Conservation (phyloP, 2,797 vertebrate species). For the Graptemys geographica region DNA sequence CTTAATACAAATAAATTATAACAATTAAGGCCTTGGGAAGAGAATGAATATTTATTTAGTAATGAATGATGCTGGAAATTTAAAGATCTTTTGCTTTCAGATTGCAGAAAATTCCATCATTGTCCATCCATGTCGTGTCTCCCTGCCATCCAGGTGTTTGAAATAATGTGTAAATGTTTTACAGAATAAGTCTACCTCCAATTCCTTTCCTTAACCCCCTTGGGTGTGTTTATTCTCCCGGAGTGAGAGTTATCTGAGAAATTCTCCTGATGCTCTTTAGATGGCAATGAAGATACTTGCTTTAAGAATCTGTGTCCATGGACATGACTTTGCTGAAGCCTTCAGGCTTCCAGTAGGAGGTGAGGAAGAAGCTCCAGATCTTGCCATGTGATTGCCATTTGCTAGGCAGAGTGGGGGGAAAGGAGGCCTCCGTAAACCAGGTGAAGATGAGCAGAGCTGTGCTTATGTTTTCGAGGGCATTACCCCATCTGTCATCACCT, state of each 20-base stretch:
- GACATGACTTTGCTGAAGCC: not conserved
- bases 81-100: not conserved
- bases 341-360: not conserved
- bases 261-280: rapidly evolving
- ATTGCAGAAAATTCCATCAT: not conserved
- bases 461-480: not conserved
- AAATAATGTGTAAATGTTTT: not conserved
- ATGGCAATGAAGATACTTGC: not conserved
- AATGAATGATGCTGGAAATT: not conserved
- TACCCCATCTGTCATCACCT: not conserved
- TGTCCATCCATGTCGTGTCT: not conserved
- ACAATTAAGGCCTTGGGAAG: not conserved
- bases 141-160: not conserved
- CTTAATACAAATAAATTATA: not conserved
- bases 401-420: not conserved
- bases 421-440: not conserved
- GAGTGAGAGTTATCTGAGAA: not conserved
- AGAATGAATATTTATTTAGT: not conserved
- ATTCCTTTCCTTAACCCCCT: not conserved
- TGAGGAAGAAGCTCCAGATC: not conserved
- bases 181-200: not conserved
- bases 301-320: not conserved
- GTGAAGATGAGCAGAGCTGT: not conserved
- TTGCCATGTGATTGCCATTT: not conserved
- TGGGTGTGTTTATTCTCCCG: not conserved